Evolutionary conservation across 1,140 invertebrate species (phyloP), one percentile per base, ranked within the genome.

Genomic region (Drosophila ohnishii): DNA sequence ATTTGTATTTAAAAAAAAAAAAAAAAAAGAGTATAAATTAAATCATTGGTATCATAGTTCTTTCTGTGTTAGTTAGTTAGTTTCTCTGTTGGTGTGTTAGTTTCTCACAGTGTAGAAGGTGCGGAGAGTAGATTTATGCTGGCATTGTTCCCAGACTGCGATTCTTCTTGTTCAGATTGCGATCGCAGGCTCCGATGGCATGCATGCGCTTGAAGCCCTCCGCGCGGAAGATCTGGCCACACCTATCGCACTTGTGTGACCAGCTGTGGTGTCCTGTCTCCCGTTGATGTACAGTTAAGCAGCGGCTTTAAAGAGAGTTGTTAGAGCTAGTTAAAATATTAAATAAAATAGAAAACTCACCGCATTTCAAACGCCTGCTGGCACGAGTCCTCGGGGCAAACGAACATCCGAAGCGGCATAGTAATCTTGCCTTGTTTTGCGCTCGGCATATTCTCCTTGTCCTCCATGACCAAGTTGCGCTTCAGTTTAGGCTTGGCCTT

Each of bases 191-290:
- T 8, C 28, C 47, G 5, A 19, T 2, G 14, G 71, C n/a, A 25
- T 75, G 69, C 69, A 75, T 75, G n/a, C 56, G 47, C 30, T 35
- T 57, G 11, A 75, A 66, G 22, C 70, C 71, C 6, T 25, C 45
- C 10, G 72, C 47, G n/a, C 71, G 71, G 1, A 75, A 75, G 37
- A 75, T 16, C 40, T 75, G 39, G 45, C 71, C 71, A 64, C 73
- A 73, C 34, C 42, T 45, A 1, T 16, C 30, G 13, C 74, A 76
- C 10, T 56, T 75, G 48, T 75, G 44, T 19, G 48, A 11, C 70
- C 69, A 75, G 39, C 1, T 75, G 35, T 75, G 72, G 37, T 66
- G 72, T 10, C 63, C 53, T 10, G 40, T 10, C 4, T 56, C 61
- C 4, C 58, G 50, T 25, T 74, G 71, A n/a, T 74, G 71, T 30